Base-by-base conservation (phyloP, 2,888 invertebrate genomes). In the Anoplius nigerrimus region DNA sequence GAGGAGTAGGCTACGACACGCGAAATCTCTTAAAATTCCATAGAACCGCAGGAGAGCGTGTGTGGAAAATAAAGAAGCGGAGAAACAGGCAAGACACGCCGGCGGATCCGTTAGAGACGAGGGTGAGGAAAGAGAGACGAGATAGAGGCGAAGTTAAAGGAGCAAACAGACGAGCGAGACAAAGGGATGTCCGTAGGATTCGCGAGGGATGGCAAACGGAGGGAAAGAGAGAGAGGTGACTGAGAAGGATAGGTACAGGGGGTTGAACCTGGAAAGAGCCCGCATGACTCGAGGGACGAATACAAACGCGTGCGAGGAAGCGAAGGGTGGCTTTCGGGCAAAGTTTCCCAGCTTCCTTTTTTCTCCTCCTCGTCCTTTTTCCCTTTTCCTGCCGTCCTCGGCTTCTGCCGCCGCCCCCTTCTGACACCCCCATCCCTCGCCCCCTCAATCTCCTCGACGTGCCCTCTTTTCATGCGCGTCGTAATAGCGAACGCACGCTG, bases 161-260 rank as follows among this genome's bases (percentile, higher is more conserved):
- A 48, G 48, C 48, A 48, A 48, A 48, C 20, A 48, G 20, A 20
- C 48, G 48, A 20, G n/a, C 5, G 15, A 22, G 21, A 55, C 6
- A 64, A 51, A 51, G 61, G 43, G 52, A 62, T 62, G 60, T 55
- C 13, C 43, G 24, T 45, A 42, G 24, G 18, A n/a, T n/a, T 52
- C 51, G 58, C 64, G 64, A 59, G 58, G 54, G 56, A 61, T 56
- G 61, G 53, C 56, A 56, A 24, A 51, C 56, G 24, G 57, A 48
- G 48, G 16, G 48, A 16, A 48, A 48, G 48, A 48, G 48, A 48
- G 16, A n/a, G 4, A 16, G 16, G 13, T 48, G 48, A 4, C 8
- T 4, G 48, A 8, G 4, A 48, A 13, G 42, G 48, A 5, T 4
- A 48, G 13, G 22, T 45, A 21, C 22, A 22, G 48, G 16, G 48